Percentiles rank a stretch among this genome's conserved stretches.
These are phyloP conservation scores for Nyctibius grandis DNA, from an alignment of 2,797 vertebrate genomes.

Conservation along the genomic window DNA sequence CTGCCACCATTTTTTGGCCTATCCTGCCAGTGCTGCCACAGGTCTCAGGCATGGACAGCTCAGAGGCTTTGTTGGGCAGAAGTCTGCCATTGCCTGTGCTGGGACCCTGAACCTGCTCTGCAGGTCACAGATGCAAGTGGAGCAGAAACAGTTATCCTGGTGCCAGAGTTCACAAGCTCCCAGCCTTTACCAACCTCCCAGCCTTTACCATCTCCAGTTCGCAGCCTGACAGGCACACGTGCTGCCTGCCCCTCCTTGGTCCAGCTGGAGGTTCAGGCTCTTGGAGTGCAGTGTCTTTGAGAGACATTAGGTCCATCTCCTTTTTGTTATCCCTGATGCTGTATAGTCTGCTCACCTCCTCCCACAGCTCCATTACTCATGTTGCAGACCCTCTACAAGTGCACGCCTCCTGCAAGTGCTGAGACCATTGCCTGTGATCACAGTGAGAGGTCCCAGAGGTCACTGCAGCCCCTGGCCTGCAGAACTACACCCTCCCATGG, in stretches of 20 bases:
- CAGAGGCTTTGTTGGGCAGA: background rate
- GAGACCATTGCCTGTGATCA: background rate
- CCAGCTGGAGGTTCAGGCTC: background rate
- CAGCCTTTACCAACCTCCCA: background rate
- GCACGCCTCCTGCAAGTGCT: background rate
- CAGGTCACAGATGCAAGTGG: background rate
- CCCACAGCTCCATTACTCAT: background rate
- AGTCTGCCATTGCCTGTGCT: background rate
- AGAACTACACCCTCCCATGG: background rate
- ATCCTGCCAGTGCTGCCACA: background rate
- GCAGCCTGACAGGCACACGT: background rate
- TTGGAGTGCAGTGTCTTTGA: background rate
- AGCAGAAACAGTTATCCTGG: background rate
- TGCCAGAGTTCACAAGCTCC: background rate
- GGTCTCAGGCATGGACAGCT: background rate
- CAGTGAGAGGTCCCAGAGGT: background rate
- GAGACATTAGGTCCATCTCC: background rate
- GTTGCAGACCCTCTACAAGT: background rate
- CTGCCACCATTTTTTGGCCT: background rate
- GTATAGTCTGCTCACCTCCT: background rate
- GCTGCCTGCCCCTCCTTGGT: background rate
- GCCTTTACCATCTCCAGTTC: background rate
- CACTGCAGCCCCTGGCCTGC: background rate
- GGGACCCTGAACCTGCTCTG: background rate
- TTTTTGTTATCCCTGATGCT: background rate